Evolutionary conservation across 2,797 vertebrate genomes (phyloP), one percentile per base, ranked within the genome.

Genomic region (Hozukius guyotensis): DNA sequence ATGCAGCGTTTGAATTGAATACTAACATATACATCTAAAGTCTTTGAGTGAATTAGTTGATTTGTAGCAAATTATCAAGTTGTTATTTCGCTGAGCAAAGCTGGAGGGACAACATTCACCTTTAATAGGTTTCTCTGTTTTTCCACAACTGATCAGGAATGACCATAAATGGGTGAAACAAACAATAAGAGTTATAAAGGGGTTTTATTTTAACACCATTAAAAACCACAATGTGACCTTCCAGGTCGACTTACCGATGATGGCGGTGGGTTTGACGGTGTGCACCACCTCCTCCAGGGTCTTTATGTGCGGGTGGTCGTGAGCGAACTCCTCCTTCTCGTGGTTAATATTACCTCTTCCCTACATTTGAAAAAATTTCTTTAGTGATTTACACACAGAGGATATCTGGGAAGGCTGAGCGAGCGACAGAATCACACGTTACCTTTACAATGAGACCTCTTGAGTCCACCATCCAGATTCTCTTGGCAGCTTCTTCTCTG

Each of bases 381-480:
- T 25, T 46, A 3, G 20, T 13, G 25, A 42, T 31, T 75, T 4
- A 42, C 8, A n/a, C 4, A 8, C 7, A 31, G 29, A 1, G 4
- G 16, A 22, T 11, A 9, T 34, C 5, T 20, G 34, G 5, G 16
- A 2, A 14, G 4, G 36, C 2, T 25, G 14, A 65, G 22, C 4
- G 2, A 0, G 20, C 8, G 4, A 70, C 12, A 16, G 3, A 29
- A 9, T 11, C 11, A 29, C 20, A 24, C 18, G 3, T 86, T 95
- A 99, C 98, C 97, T 99, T 99, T 13, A 98, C 98, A 75, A 99
- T 97, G 71, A 99, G 96, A 63, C 98, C 98, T 86, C 95, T 99
- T 38, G 98, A 99, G 86, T 99, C 98, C 78, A 99, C 97, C 98
- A 99, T 98, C 97, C 98, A 99, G 93, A 99, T 98, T 94, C 93